Base-by-base conservation (phyloP, 2,888 invertebrate species). In the Coelopa pilipes region DNA sequence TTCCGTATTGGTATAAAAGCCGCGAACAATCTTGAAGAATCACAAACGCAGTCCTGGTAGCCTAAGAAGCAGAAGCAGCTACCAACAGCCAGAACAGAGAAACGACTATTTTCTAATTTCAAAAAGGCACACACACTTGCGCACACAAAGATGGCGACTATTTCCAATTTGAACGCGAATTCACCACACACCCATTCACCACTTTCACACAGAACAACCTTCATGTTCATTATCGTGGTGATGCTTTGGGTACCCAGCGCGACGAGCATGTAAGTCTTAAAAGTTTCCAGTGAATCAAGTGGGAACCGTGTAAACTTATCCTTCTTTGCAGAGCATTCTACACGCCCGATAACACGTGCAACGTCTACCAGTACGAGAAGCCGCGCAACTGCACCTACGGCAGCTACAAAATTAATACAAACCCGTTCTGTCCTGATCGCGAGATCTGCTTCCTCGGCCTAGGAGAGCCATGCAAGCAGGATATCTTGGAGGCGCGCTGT, bases 391-490 rank as follows among this genome's bases (percentile, higher is more conserved):
- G 71, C 15, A 65, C 7, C 17, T 46, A 65, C 15, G 71, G 71
- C 17, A 65, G 55, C 65, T 63, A 47, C 21, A 65, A 19, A 15
- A n/a, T 63, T 1, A 63, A 65, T 55, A 50, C 34, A 9, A 24
- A 45, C 13, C 45, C 34, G 13, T 53, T 46, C 46, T 71, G 71
- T 63, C 45, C 65, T 10, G 63, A 62, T 12, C 63, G 50, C 11
- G 65, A 65, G 46, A 55, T 65, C 21, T 71, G 71, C 55, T 71
- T 55, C 55, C 46, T 53, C 2, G 71, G 71, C 7, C 34, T 65
- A 9, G 63, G 71, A 15, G 71, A 71, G 60, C 19, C 63, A 7
- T 71, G 71, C 19, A 53, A 65, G 45, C 45, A 49, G 13, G 55
- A 70, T 11, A 57, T 53, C 2, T 15, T 47, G 12, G 71, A 71